These are phyloP conservation scores for Cerceris ruficornis DNA, from an alignment of 2,888 invertebrate species.

Conservation along the genomic window DNA sequence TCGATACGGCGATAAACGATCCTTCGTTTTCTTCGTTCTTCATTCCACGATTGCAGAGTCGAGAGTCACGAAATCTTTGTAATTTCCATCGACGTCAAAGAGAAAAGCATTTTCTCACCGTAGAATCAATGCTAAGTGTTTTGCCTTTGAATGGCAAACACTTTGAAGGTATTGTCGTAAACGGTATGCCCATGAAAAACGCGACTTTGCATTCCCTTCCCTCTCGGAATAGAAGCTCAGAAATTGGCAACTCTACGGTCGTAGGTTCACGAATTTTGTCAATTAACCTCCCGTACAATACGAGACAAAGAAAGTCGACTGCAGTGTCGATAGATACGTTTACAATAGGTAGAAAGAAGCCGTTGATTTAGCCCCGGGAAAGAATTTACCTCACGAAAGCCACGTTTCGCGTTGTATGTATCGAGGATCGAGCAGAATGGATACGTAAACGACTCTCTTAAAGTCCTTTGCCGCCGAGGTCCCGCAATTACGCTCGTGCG, in stretches of 20 bases:
- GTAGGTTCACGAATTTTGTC: too few species aligned
- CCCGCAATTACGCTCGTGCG: slow-evolving; percentile 58
- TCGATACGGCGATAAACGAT: slow-evolving; percentile 8
- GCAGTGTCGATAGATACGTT: neutral
- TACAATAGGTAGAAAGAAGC: neutral
- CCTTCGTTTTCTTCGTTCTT: neutral
- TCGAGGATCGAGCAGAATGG: slow-evolving; percentile 16
- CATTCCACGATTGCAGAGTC: neutral
- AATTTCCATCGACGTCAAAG: neutral
- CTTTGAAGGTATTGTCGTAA: neutral
- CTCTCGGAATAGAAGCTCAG: neutral
- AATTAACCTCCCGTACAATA: too few species aligned
- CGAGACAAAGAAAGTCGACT: too few species aligned
- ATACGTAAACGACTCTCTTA: slow-evolving; percentile 20
- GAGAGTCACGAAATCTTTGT: neutral
- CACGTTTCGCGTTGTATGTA: slow-evolving; percentile 34
- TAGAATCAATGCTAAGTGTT: neutral
- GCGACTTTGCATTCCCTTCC: slow-evolving; percentile 3
- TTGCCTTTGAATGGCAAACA: slow-evolving; percentile 16
- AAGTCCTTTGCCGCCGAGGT: slow-evolving; percentile 18
- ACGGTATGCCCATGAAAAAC: slow-evolving; percentile 4
- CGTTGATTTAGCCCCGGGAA: slow-evolving; percentile 8
- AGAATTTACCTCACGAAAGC: slow-evolving; percentile 32
- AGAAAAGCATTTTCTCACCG: slow-evolving; percentile 11
- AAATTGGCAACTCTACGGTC: neutral